These are phyloP conservation scores for Vombatus ursinus DNA, from an alignment of 2,113 vertebrate species.

Conservation along the genomic window DNA sequence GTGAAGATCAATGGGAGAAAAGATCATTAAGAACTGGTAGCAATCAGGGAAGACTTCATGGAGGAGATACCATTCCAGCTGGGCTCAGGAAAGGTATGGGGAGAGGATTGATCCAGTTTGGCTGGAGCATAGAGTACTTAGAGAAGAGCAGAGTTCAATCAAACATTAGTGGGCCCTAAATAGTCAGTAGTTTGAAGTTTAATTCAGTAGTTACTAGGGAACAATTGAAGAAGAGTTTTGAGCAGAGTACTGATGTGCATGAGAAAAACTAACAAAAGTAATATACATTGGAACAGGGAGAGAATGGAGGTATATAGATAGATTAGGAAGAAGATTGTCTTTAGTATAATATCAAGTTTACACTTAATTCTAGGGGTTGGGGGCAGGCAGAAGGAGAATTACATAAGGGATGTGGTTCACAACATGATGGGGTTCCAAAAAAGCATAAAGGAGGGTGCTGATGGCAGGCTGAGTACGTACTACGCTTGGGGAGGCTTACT, in stretches of 20 bases:
- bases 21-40: not conserved
- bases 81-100: too few species aligned
- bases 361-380: not conserved
- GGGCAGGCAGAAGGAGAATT: not conserved
- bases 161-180: not conserved
- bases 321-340: not conserved
- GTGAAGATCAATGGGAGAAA: not conserved
- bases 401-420: not conserved
- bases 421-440: not conserved
- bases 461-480: not conserved
- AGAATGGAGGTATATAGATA: not conserved
- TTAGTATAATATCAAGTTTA: not conserved
- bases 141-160: not conserved
- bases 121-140: not conserved
- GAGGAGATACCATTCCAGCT: not conserved
- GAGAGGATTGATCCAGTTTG: too few species aligned
- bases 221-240: not conserved
- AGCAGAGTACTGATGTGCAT: not conserved
- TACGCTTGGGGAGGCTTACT: not conserved
- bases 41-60: not conserved
- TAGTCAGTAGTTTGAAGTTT: not conserved
- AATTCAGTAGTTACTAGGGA: not conserved
- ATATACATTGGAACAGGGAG: not conserved
- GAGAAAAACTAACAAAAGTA: not conserved
- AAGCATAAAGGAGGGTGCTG: not conserved